Evolutionary conservation across 1,140 invertebrate species (phyloP), one percentile per base, ranked within the genome.

Genomic region (Drosophila melanica): DNA sequence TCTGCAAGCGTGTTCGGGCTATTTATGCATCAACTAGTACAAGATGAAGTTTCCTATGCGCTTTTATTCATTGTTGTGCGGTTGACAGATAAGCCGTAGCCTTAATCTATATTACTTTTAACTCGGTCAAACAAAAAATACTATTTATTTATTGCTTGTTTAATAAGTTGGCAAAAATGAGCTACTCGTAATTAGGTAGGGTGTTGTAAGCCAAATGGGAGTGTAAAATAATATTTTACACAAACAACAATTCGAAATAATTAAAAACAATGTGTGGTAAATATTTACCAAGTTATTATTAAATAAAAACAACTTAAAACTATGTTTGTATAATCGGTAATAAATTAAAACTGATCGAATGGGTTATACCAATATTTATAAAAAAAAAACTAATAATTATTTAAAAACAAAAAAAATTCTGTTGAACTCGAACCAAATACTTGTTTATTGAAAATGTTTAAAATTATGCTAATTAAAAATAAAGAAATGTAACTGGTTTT

Each of bases 51-150:
- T 71, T 60, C 27, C n/a, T 42, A 33, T 2, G 23, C 37, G 18
- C 14, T 55, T 70, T 65, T 23, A 66, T 58, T 58, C 62, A 66
- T 58, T 44, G 53, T 51, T 57, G 3, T 44, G 37, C 27, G 53
- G 57, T 71, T 71, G 68, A 71, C 53, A 58, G 68, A 71, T 71
- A 71, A 71, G 35, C 10, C 4, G 9, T 12, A 12, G 39, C 11
- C 12, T 18, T 10, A 60, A 44, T 62, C 11, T 58, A 35, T 14
- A 33, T 16, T 65, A 11, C 33, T 55, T 12, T 10, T 9, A 10
- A 23, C 47, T 39, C 10, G 33, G 16, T 3, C 9, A 1, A 0
- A 45, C 14, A n/a, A 23, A 27, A 27, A 12, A 27, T 62, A 14
- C n/a, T n/a, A 45, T 7, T 9, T 27, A 35, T 41, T 54, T 44